Evolutionary conservation across 2,113 vertebrate species (phyloP).

Genomic region (Ifrita kowaldi): DNA sequence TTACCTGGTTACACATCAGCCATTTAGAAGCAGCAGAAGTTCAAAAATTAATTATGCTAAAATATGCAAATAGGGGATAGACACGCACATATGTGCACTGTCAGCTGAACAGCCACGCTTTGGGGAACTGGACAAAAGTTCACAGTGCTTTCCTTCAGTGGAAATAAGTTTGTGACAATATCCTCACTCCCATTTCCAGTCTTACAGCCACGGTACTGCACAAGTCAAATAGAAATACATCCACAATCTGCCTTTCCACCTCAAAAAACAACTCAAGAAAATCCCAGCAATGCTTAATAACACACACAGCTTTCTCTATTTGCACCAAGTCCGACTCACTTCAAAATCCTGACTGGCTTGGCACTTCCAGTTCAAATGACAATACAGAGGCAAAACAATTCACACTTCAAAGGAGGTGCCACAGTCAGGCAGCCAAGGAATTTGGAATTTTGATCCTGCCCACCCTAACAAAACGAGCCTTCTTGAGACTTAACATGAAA

Average conservation of each 20-base stretch:
- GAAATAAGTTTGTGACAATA: background rate
- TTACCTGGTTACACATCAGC: background rate
- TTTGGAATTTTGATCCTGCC: background rate
- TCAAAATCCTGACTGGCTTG: background rate
- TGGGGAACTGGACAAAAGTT: background rate
- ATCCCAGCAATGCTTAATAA: background rate
- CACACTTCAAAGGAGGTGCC: background rate
- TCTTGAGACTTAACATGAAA: background rate
- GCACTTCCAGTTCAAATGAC: background rate
- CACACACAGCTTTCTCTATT: background rate
- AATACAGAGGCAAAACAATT: background rate
- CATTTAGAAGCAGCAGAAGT: background rate
- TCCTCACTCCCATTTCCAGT: background rate
- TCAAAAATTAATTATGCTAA: background rate
- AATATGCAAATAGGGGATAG: background rate
- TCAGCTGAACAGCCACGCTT: background rate
- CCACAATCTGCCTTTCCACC: background rate
- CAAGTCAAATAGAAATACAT: background rate
- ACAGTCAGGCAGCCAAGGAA: background rate
- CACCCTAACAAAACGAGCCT: background rate
- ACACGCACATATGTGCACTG: accelerated
- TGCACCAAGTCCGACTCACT: background rate
- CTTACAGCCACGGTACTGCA: background rate
- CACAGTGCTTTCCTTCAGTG: background rate
- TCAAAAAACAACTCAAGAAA: background rate